Base-by-base conservation (phyloP, 2,113 vertebrate genomes). In the Hemibates koningsi region DNA sequence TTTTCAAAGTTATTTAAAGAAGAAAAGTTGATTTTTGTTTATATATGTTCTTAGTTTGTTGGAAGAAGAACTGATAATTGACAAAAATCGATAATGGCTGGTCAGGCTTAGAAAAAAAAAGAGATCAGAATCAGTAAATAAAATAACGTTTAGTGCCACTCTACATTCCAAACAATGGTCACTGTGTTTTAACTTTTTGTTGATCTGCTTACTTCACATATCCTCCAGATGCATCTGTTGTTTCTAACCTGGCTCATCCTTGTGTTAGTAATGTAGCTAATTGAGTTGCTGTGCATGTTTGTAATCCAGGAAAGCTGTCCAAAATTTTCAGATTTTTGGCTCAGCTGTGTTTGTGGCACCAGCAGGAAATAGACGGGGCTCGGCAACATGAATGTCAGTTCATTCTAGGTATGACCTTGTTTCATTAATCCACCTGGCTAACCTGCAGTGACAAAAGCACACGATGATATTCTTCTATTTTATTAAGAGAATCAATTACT, bases 401-500 rank as follows among this genome's bases (percentile, higher is more conserved):
- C 53, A 41, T 10, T 41, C 6, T 10, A 43, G 38, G n/a, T 5
- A 29, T 80, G 57, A 85, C 82, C 61, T 82, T 82, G 66, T 88
- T 87, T 85, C 50, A 54, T 9, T 19, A n/a, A 52, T 52, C 45
- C 73, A 78, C 73, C 73, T 78, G 73, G 63, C 82, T 6, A 17
- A 45, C 29, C 45, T 1, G 9, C 56, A 43, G 52, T 17, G 59
- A 53, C 71, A 71, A 81, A 45, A 61, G 9, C 45, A 52, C 27
- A 32, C 2, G 0, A 52, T 52, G 73, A 78, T 78, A 19, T 19
- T 36, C 9, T 14, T 48, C 66, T 50, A 34, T 86, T 86, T 57
- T 34, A 43, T 76, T 59, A 84, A 78, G 48, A 59, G 48, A 90
- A 88, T 59, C 36, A 66, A 45, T 87, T 83, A 54, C 78, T 71